These are phyloP conservation scores for Drosophila lini DNA, from an alignment of 1,140 invertebrate genomes.

Conservation along the genomic window DNA sequence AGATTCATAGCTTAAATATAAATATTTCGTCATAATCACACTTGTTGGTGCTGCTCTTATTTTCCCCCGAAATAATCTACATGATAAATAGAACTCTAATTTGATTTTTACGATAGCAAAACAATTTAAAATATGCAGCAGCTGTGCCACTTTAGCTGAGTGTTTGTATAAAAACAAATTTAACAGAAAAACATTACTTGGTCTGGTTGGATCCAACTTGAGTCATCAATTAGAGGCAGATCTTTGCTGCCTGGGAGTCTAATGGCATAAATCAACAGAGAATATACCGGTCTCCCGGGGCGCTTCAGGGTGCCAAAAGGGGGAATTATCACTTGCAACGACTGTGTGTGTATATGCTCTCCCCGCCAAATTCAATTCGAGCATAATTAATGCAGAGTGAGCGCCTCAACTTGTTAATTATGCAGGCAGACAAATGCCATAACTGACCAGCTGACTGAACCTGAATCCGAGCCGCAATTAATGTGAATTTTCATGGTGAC, in stretches of 20 bases:
- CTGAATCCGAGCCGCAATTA: constrained; percentile 39
- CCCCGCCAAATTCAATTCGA: constrained; percentile 25
- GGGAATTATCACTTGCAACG: constrained; percentile 52
- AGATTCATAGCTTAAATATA: neutral
- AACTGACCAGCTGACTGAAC: constrained; percentile 47
- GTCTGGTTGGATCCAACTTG: constrained; percentile 15
- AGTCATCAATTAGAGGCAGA: constrained; percentile 51
- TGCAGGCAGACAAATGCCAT: constrained; percentile 48
- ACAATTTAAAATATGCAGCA: constrained; percentile 6
- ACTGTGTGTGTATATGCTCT: constrained; percentile 3
- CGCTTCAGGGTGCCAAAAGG: constrained; percentile 38
- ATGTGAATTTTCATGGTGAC: constrained; percentile 37
- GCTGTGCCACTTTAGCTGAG: constrained; percentile 4
- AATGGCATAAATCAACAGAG: constrained; percentile 52
- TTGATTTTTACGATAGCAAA: constrained; percentile 23
- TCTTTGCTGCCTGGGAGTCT: constrained; percentile 4
- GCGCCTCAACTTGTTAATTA: constrained; percentile 58
- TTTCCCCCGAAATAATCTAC: neutral
- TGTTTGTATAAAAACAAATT: constrained; percentile 9
- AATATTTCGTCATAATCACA: neutral
- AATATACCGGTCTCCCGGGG: constrained; percentile 9
- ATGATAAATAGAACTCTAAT: neutral
- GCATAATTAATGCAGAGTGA: constrained; percentile 47
- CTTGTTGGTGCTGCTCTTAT: neutral
- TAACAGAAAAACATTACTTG: constrained; percentile 8